These are phyloP conservation scores for Barbus barbus DNA, from an alignment of 2,113 vertebrate genomes.

Conservation along the genomic window DNA sequence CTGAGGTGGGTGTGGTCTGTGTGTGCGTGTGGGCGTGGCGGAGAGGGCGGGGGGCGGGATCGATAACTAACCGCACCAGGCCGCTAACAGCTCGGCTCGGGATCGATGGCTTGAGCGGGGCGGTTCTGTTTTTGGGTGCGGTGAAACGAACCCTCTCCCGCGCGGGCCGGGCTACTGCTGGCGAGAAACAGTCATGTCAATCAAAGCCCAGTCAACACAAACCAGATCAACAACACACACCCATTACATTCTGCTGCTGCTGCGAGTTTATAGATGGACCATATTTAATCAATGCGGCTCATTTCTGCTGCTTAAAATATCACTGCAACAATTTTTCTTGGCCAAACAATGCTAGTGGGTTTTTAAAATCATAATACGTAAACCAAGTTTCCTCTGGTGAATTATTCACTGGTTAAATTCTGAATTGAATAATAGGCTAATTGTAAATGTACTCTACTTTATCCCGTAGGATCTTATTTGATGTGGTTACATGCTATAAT, in stretches of 20 bases:
- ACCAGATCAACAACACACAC: conserved; percentile 22
- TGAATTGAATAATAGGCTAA: too few species aligned
- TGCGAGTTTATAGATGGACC: not conserved
- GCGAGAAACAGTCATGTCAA: conserved; percentile 78
- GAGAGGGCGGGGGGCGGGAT: conserved; percentile 64
- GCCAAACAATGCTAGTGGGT: too few species aligned
- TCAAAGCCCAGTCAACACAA: conserved; percentile 62
- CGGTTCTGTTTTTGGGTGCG: conserved; percentile 79
- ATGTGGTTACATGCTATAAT: too few species aligned
- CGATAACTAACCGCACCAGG: conserved; percentile 81
- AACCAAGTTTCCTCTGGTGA: too few species aligned
- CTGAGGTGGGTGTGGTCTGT: conserved; percentile 48
- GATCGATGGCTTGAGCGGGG: conserved; percentile 72
- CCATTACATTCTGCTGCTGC: not conserved
- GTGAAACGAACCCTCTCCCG: conserved; percentile 78
- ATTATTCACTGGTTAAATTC: too few species aligned
- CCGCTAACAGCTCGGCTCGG: conserved; percentile 68
- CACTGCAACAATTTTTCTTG: not conserved
- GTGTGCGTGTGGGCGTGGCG: conserved; percentile 51
- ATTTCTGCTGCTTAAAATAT: not conserved
- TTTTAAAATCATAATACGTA: too few species aligned
- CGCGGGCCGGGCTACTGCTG: conserved; percentile 78
- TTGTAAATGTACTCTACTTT: too few species aligned
- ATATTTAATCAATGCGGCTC: not conserved
- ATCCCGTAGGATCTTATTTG: too few species aligned